Percentiles rank a stretch among this genome's conserved stretches.
These are phyloP conservation scores for Saxidomus purpurata DNA, from an alignment of 1,140 invertebrate species.

Conservation along the genomic window DNA sequence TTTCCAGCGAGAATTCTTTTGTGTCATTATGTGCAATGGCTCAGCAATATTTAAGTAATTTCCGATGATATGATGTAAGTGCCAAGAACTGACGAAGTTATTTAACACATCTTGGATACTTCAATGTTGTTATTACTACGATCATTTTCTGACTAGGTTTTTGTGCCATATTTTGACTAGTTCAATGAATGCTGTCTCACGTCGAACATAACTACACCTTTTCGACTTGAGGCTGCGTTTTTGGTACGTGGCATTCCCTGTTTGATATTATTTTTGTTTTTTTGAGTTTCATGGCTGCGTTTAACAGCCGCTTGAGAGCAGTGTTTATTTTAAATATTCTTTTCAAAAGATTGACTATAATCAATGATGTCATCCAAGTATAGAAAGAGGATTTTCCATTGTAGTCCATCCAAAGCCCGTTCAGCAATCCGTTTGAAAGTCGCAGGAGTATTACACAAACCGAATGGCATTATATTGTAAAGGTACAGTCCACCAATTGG, in stretches of 20 bases:
- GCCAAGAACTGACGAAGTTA: too few relatives aligned
- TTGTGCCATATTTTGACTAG: background rate
- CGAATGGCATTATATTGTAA: conserved; percentile 75
- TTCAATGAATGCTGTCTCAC: background rate
- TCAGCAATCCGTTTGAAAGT: conserved; percentile 80
- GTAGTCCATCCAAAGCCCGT: conserved; percentile 60
- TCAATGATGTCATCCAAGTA: conserved; percentile 75
- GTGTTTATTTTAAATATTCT: conserved; percentile 74
- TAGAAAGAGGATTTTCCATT: conserved; percentile 59
- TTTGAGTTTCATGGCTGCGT: background rate
- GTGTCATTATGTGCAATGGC: conserved; percentile 11
- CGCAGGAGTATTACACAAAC: conserved; percentile 75
- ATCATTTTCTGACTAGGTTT: background rate
- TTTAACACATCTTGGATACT: too few relatives aligned
- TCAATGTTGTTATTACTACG: background rate
- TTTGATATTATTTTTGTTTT: too few relatives aligned
- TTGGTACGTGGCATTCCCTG: too few relatives aligned
- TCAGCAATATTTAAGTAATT: background rate
- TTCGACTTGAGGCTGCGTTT: too few relatives aligned
- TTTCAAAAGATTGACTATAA: conserved; percentile 56
- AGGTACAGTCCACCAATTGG: conserved; percentile 77
- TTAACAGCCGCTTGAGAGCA: conserved; percentile 64
- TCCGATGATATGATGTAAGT: too few relatives aligned
- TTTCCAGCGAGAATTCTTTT: conserved; percentile 38
- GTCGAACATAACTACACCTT: too few relatives aligned